phyloP scores from a whole-genome alignment of 2,888 invertebrate species.

The Harmothoe impar region DNA sequence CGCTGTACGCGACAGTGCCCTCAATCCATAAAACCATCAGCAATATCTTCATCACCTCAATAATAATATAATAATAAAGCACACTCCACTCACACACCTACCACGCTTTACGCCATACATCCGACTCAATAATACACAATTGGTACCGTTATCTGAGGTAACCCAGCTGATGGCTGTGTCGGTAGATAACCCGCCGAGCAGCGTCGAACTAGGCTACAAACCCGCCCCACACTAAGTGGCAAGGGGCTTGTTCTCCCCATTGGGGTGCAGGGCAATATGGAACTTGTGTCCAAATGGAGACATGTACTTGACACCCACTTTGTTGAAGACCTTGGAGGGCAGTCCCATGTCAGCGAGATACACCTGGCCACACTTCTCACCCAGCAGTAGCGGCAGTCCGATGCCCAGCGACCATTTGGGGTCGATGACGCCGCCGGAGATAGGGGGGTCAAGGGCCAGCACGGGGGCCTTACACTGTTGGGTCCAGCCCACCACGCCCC shows the following conservation, averaged over 20 bases:
- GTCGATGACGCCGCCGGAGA: constrained; percentile 84
- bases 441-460: constrained; percentile 90
- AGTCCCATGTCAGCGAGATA: constrained; percentile 94
- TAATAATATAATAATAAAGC: neutral
- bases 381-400: constrained; percentile 88
- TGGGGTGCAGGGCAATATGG: constrained; percentile 86
- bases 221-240: neutral
- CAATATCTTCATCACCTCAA: neutral
- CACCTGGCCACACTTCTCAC: constrained; percentile 86
- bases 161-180: too few relatives aligned
- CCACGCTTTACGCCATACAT: neutral
- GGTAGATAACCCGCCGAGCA: too few relatives aligned
- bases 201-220: too few relatives aligned
- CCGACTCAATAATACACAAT: too few relatives aligned
- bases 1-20: neutral
- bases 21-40: neutral
- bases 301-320: constrained; percentile 90
- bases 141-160: too few relatives aligned
- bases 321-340: constrained; percentile 90
- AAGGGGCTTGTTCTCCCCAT: neutral
- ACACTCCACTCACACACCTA: constrained; percentile 31
- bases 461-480: constrained; percentile 89
- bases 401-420: constrained; percentile 89
- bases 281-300: constrained; percentile 93
- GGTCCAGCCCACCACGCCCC: constrained; percentile 88